A percentile compares a stretch with the other conserved stretches of the same genome.
phyloP scores from a whole-genome alignment of 2,797 vertebrate species.

The Xenopus petersii region DNA sequence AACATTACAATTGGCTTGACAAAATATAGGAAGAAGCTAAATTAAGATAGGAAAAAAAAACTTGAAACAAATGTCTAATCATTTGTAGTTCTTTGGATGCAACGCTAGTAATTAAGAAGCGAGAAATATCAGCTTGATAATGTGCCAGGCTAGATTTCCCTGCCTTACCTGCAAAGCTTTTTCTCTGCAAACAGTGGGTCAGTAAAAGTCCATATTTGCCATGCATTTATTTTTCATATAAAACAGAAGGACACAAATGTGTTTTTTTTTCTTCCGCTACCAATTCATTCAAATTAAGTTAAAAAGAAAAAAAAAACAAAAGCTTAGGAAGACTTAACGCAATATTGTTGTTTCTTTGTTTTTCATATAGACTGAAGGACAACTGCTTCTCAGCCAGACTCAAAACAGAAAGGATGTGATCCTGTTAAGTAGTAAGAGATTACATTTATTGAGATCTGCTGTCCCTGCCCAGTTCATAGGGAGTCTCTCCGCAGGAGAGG shows the following conservation, averaged over 20 bases:
- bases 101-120: neutral
- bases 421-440: constrained; percentile 53
- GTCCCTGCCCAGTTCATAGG: constrained; percentile 42
- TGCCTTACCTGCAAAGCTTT: neutral
- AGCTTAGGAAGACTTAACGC: constrained; percentile 21
- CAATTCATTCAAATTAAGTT: neutral
- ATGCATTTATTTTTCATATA: neutral
- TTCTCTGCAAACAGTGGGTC: no score
- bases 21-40: no score
- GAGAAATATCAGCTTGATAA: no score
- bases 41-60: no score
- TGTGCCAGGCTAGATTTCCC: neutral
- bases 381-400: constrained; percentile 44
- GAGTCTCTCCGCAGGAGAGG: constrained; percentile 45
- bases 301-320: constrained; percentile 16
- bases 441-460: constrained; percentile 50
- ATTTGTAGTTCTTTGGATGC: no score
- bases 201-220: neutral
- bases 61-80: no score
- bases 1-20: constrained; percentile 42
- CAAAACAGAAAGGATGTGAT: constrained; percentile 49
- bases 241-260: neutral
- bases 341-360: constrained; percentile 35
- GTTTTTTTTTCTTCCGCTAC: neutral
- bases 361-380: constrained; percentile 44